Percentiles rank a stretch among this genome's conserved stretches.
Evolutionary conservation across 2,797 vertebrate species (phyloP).

Genomic region (Dendrocincla fuliginosa): DNA sequence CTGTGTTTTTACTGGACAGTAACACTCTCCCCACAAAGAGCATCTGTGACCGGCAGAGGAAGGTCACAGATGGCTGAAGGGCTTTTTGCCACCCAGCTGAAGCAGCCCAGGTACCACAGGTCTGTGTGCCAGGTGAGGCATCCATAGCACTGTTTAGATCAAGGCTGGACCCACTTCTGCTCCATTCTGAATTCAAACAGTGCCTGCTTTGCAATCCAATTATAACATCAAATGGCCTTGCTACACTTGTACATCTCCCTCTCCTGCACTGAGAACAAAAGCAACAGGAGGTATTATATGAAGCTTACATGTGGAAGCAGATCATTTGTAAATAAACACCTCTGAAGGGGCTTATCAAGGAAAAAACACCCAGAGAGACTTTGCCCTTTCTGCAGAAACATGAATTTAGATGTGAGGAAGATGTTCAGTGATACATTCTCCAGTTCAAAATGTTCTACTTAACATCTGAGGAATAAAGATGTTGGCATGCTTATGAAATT

Average conservation of each 20-base stretch:
- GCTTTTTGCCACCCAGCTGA: neutral
- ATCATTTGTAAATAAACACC: conserved; percentile 18
- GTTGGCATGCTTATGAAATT: conserved; percentile 1
- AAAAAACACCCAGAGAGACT: conserved; percentile 10
- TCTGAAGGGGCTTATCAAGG: conserved; percentile 40
- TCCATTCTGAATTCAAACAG: neutral
- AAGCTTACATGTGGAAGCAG: neutral
- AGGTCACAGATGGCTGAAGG: neutral
- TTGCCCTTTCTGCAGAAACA: conserved; percentile 42
- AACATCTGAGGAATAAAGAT: conserved; percentile 29
- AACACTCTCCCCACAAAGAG: accelerated
- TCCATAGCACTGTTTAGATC: neutral
- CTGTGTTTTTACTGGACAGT: neutral
- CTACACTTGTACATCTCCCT: neutral
- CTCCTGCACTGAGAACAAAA: conserved; percentile 10
- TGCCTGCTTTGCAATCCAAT: neutral
- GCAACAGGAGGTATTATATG: neutral
- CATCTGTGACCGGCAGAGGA: neutral
- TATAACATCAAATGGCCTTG: conserved; percentile 8
- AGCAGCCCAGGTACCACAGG: too few relatives aligned
- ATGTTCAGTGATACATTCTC: neutral
- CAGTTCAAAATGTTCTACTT: conserved; percentile 42
- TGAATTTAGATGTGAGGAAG: neutral
- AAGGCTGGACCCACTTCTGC: neutral
- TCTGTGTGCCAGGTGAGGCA: neutral